These are phyloP conservation scores for Leptosomus discolor DNA, from an alignment of 2,113 vertebrate species.

Conservation along the genomic window DNA sequence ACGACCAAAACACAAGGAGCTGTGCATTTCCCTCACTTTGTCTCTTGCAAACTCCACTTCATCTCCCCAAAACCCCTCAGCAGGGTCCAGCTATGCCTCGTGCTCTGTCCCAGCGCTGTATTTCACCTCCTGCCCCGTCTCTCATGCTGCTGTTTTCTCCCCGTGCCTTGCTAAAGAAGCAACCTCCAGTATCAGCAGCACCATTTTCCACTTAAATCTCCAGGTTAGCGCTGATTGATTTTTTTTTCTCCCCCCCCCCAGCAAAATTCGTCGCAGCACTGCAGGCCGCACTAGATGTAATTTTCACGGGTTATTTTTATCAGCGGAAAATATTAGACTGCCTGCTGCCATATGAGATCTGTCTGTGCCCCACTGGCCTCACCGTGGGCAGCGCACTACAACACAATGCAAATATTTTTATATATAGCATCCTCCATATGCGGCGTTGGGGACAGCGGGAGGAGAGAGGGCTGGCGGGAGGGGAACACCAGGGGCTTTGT, in stretches of 20 bases:
- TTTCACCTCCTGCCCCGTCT: background rate
- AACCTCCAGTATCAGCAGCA: background rate
- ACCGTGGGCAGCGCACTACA: background rate
- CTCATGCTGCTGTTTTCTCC: background rate
- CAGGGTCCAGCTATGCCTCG: accelerated
- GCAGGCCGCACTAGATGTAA: background rate
- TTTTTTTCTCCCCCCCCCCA: background rate
- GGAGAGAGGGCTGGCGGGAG: background rate
- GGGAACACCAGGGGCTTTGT: accelerated
- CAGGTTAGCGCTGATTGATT: background rate
- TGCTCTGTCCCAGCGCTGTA: accelerated
- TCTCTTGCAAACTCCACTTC: background rate
- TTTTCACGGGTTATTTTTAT: background rate
- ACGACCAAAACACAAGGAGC: background rate
- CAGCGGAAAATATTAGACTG: background rate
- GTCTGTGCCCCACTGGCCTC: background rate
- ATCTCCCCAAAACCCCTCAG: background rate
- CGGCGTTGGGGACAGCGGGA: accelerated
- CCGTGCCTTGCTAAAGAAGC: background rate
- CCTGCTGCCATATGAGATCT: background rate
- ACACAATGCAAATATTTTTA: background rate
- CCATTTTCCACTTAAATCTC: accelerated
- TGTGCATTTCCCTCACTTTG: accelerated
- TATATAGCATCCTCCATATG: background rate
- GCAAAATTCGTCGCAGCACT: background rate